phyloP scores from a whole-genome alignment of 2,888 invertebrate species.

The Hirtodrosophila duncani region DNA sequence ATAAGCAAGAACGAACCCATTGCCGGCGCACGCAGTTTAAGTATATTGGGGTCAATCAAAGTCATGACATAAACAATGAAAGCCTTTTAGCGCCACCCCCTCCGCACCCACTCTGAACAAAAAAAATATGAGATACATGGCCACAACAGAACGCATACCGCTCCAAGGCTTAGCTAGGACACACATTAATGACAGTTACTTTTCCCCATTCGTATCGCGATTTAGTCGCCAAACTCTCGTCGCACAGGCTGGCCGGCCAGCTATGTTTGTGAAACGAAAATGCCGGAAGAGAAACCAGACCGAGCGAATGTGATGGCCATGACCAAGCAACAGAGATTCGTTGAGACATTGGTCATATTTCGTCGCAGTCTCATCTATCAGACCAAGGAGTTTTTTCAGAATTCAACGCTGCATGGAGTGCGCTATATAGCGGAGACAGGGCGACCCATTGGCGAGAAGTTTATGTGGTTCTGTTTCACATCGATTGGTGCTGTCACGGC shows the following conservation, averaged over 20 bases:
- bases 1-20: constrained; percentile 32
- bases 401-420: constrained; percentile 88
- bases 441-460: constrained; percentile 88
- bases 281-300: constrained; percentile 47
- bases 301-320: constrained; percentile 11
- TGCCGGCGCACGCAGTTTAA: constrained; percentile 9
- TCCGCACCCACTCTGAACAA: background rate
- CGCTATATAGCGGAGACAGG: constrained; percentile 87
- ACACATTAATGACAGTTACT: background rate
- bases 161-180: too few species aligned
- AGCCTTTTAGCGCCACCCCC: constrained; percentile 48
- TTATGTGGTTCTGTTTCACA: constrained; percentile 89
- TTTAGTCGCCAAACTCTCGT: constrained; percentile 14
- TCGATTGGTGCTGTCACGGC: constrained; percentile 85
- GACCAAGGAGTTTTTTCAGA: constrained; percentile 86
- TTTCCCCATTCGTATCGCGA: background rate
- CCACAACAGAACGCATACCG: constrained; percentile 19
- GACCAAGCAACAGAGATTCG: constrained; percentile 31
- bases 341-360: constrained; percentile 74
- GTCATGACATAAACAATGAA: constrained; percentile 52
- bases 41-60: constrained; percentile 30
- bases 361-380: constrained; percentile 84
- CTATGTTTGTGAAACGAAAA: constrained; percentile 58
- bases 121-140: background rate
- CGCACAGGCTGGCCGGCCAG: constrained; percentile 20